Base-by-base conservation (phyloP, 2,888 invertebrate genomes). In the Glaucopsyche alexis region DNA sequence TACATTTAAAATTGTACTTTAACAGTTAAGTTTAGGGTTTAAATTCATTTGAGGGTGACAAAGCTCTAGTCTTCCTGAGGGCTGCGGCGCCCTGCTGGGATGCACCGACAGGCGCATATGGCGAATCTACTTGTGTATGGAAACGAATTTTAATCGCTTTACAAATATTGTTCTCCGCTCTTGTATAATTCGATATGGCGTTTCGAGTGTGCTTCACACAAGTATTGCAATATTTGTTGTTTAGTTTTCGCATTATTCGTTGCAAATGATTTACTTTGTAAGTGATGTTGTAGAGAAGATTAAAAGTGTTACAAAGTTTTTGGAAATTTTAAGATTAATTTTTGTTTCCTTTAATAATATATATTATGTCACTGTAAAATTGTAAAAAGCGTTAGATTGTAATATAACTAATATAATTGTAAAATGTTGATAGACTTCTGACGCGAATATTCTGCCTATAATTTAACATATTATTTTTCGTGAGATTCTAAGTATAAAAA, bases 81-180 rank as follows among this genome's bases (percentile, higher is more conserved):
- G 83, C 79, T 80, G 75, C 74, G 79, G 80, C 82, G 82, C 82
- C 89, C 89, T 76, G 83, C 79, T 76, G 82, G 64, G 81, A 75
- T 73, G 76, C 76, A 77, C 78, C 80, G 83, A 80, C 80, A 76
- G 76, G 80, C 83, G 82, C 90, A 90, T 82, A 91, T 90, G 90
- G 81, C 87, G 79, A 71, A 47, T 72, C 76, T 76, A 76, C 78
- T 79, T 78, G 76, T 76, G 78, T 77, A 77, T 79, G 78, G 78
- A 78, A 79, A 79, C 77, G 78, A 78, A 79, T 76, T 80, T 76
- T 78, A 80, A 80, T 79, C 77, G 79, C 76, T 78, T 77, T 78
- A 78, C 77, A 78, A 79, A 78, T 75, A 76, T 75, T 78, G 75
- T 49, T 69, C 69, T 49, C 67, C 19, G n/a, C 69, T 69, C 49